A percentile compares a stretch with the other conserved stretches of the same genome.
These are phyloP conservation scores for Rhynchonycteris naso DNA, from an alignment of 2,797 vertebrate species.

Conservation along the genomic window DNA sequence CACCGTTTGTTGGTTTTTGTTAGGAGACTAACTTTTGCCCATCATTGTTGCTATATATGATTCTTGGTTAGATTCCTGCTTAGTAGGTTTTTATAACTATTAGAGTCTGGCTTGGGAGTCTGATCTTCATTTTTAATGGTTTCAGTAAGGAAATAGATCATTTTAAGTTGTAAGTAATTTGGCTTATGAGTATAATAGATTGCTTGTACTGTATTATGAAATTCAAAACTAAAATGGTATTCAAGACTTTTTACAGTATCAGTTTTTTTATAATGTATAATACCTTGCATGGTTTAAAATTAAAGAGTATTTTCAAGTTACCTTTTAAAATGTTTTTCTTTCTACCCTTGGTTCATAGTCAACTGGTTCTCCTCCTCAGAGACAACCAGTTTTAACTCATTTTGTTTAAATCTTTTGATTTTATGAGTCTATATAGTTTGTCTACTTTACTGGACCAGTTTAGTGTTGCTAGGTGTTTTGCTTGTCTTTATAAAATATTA, in stretches of 20 bases:
- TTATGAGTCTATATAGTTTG: background rate
- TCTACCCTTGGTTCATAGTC: background rate
- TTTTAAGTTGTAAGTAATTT: constrained; percentile 47
- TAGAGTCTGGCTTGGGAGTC: constrained; percentile 58
- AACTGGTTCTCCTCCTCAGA: background rate
- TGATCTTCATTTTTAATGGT: constrained; percentile 35
- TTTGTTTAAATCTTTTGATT: constrained; percentile 44
- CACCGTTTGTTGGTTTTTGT: background rate
- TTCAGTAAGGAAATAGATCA: constrained; percentile 46
- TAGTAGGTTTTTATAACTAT: constrained; percentile 9
- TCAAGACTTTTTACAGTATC: background rate
- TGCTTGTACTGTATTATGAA: constrained; percentile 11
- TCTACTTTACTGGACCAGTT: constrained; percentile 16
- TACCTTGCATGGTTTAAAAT: constrained; percentile 40
- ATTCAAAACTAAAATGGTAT: constrained; percentile 34
- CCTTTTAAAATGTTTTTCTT: background rate
- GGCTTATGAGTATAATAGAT: constrained; percentile 13
- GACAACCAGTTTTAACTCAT: background rate
- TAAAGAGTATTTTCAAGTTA: background rate
- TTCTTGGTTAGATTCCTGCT: constrained; percentile 25
- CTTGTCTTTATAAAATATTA: constrained; percentile 47
- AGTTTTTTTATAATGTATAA: background rate
- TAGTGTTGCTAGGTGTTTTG: background rate
- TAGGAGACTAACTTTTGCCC: constrained; percentile 24
- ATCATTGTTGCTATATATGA: background rate